These are phyloP conservation scores for Lithobates sylvaticus DNA, from an alignment of 2,797 vertebrate genomes.

Conservation along the genomic window DNA sequence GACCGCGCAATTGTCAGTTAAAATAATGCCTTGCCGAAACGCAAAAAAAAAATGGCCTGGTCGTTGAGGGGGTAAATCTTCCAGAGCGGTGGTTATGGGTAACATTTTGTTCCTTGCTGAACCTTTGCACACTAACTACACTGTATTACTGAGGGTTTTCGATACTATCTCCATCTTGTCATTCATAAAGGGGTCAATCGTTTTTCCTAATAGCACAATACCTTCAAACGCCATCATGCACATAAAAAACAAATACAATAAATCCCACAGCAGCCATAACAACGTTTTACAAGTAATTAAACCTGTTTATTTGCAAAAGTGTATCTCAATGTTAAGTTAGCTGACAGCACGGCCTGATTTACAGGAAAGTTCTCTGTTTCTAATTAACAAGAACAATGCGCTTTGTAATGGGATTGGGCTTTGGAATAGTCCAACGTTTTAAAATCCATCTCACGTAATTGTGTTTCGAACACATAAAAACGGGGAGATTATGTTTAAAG, in stretches of 20 bases:
- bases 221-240: not conserved
- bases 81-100: no score
- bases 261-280: not conserved
- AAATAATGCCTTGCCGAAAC: no score
- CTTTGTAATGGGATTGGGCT: constrained; percentile 3
- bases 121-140: not conserved
- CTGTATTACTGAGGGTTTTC: not conserved
- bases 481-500: not conserved
- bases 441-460: not conserved
- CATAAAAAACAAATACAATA: not conserved
- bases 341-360: not conserved
- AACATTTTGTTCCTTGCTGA: not conserved
- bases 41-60: no score
- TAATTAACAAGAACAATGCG: constrained; percentile 30
- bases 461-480: not conserved
- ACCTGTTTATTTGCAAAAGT: not conserved
- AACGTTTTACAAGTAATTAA: constrained; percentile 14
- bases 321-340: constrained; percentile 19
- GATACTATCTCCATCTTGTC: not conserved
- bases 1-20: no score
- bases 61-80: no score
- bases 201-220: not conserved
- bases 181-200: not conserved
- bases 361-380: constrained; percentile 21
- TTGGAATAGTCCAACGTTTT: not conserved